Conservation (phyloP, 2,888 invertebrate genomes). For the Nymphalis polychloros region DNA sequence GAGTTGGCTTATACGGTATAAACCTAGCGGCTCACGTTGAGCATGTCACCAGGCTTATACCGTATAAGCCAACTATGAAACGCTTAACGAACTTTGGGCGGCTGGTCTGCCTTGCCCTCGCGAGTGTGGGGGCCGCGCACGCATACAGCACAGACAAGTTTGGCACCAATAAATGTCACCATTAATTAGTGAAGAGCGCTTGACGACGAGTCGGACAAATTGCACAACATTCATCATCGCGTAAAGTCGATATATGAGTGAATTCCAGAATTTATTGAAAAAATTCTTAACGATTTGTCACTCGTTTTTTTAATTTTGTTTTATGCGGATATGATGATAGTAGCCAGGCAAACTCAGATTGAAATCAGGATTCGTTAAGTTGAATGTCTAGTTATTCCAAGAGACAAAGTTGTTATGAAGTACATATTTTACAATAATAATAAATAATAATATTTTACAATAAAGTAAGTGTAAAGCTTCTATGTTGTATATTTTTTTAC, state of each 20-base stretch:
- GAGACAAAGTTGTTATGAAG: too few relatives aligned
- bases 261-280: conserved; percentile 6
- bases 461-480: too few relatives aligned
- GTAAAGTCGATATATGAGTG: conserved; percentile 37
- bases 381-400: too few relatives aligned
- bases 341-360: too few relatives aligned
- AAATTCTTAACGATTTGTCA: background rate
- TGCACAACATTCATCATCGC: conserved; percentile 61
- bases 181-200: conserved; percentile 72
- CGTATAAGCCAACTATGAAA: conserved; percentile 17
- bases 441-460: too few relatives aligned
- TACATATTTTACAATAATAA: too few relatives aligned
- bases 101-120: conserved; percentile 8
- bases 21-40: background rate
- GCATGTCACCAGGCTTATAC: conserved; percentile 12
- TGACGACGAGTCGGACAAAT: conserved; percentile 71
- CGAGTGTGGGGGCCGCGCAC: conserved; percentile 39
- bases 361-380: too few relatives aligned
- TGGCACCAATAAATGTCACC: conserved; percentile 70
- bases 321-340: too few relatives aligned
- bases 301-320: background rate
- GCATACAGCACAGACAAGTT: conserved; percentile 57
- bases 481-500: too few relatives aligned
- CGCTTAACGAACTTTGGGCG: conserved; percentile 20
- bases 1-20: conserved; percentile 14